Percentiles rank a stretch among this genome's conserved stretches.
These are phyloP conservation scores for Phalacrocorax brasilianus DNA, from an alignment of 2,113 vertebrate species.

Conservation along the genomic window DNA sequence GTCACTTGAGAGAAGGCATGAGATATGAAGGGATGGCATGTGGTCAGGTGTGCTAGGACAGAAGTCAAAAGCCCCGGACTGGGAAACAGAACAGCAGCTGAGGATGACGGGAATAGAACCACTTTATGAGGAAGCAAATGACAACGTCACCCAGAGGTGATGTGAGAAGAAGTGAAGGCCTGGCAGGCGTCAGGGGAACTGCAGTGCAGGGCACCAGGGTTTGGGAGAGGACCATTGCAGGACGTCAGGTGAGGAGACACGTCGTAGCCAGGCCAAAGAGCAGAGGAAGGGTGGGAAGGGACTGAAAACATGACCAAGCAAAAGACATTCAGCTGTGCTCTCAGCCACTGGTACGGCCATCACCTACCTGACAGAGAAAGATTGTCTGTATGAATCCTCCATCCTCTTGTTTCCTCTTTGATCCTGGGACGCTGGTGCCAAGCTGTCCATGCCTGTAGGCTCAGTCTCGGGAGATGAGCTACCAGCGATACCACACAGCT, in stretches of 20 bases:
- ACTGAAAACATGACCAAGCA: background rate
- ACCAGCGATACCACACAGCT: background rate
- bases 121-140: background rate
- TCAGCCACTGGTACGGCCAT: background rate
- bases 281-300: background rate
- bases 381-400: background rate
- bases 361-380: background rate
- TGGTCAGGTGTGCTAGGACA: background rate
- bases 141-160: background rate
- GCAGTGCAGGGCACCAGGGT: fast-evolving
- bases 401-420: background rate
- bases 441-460: background rate
- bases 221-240: background rate
- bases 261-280: background rate
- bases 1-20: background rate
- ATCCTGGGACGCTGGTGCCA: background rate
- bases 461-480: background rate
- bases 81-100: background rate
- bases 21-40: background rate
- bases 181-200: background rate
- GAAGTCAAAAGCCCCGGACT: background rate
- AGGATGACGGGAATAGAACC: background rate
- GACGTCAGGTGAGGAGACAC: background rate
- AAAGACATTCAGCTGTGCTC: background rate
- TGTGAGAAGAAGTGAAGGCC: background rate